Conservation (phyloP, 2,888 invertebrate species). For the Colostygia pectinataria region DNA sequence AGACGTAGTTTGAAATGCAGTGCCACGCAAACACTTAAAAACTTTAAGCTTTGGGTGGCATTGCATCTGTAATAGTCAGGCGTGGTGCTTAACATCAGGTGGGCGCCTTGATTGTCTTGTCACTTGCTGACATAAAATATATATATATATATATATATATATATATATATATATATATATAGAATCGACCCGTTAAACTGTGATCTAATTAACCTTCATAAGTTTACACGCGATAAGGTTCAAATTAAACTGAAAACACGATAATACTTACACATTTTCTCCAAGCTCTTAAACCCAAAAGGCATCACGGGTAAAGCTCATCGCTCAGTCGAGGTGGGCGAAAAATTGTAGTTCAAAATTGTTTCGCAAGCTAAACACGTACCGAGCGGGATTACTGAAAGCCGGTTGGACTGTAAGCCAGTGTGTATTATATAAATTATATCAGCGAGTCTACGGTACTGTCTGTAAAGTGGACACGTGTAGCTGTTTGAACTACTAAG, state of each 20-base stretch:
- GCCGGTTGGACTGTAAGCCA: conserved; percentile 48
- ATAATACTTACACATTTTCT: conserved; percentile 2
- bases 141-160: too few species aligned
- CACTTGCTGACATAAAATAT: too few species aligned
- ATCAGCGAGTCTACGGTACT: conserved; percentile 3
- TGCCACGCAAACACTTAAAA: too few species aligned
- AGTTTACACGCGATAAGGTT: conserved; percentile 10
- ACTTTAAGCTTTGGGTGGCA: too few species aligned
- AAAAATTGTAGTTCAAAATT: conserved; percentile 48
- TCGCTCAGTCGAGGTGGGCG: conserved; percentile 36
- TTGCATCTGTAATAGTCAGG: too few species aligned
- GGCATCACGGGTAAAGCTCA: conserved; percentile 32
- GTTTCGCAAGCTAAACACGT: conserved; percentile 52
- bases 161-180: too few species aligned
- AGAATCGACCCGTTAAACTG: too few species aligned
- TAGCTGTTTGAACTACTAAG: conserved; percentile 2
- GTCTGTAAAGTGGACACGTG: conserved; percentile 5
- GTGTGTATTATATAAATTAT: conserved; percentile 44
- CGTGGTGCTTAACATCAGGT: too few species aligned
- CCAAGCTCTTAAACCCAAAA: conserved; percentile 19
- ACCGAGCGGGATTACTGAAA: conserved; percentile 54
- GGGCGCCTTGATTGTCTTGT: too few species aligned
- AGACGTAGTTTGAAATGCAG: too few species aligned
- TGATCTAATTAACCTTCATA: not conserved
- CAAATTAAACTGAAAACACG: conserved; percentile 12